Base-by-base conservation (phyloP, 1,140 invertebrate genomes). In the Trissolcus basalis region DNA sequence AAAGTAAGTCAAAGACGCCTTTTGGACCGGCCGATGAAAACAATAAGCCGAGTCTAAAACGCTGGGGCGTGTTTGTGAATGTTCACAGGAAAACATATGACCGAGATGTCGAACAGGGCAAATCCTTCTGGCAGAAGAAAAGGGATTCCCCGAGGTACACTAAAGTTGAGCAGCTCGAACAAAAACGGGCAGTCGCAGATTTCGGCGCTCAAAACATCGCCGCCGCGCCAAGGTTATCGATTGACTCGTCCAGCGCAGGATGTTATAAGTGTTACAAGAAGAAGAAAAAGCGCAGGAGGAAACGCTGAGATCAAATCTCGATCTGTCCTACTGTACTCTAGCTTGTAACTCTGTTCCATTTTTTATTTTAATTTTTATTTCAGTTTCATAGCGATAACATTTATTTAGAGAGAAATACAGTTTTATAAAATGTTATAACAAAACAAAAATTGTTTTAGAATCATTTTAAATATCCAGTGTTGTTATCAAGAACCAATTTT, bases 191-290 rank as follows among this genome's bases (percentile, higher is more conserved):
- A 67, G 48, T 19, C 39, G 15, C 59, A 14, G 53, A 81, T 54
- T 74, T 65, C 2, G 80, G 55, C 0, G 79, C 77, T 44, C 82
- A 85, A 67, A 68, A 82, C 27, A 70, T 35, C 32, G 50, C 39
- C n/a, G 27, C 60, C 7, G 48, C 36, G 9, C 49, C 77, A 27
- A 77, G 16, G n/a, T 74, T 81, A 63, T 65, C 44, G 14, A 76
- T 79, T 10, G 83, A 80, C 14, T 81, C 78, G n/a, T 69, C 80
- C 0, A 78, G 81, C 16, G 74, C 65, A 0, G 77, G 79, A 12
- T 86, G 84, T 47, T 84, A 79, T 50, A 79, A 59, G 32, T 87
- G 84, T 80, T 84, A 81, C 44, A 85, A 85, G 55, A 85, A 85
- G 41, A 83, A 87, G 83, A 51, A 78, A 32, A 10, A 53, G 53